These are phyloP conservation scores for Neofelis nebulosa DNA, from an alignment of 2,113 vertebrate species.

Conservation along the genomic window DNA sequence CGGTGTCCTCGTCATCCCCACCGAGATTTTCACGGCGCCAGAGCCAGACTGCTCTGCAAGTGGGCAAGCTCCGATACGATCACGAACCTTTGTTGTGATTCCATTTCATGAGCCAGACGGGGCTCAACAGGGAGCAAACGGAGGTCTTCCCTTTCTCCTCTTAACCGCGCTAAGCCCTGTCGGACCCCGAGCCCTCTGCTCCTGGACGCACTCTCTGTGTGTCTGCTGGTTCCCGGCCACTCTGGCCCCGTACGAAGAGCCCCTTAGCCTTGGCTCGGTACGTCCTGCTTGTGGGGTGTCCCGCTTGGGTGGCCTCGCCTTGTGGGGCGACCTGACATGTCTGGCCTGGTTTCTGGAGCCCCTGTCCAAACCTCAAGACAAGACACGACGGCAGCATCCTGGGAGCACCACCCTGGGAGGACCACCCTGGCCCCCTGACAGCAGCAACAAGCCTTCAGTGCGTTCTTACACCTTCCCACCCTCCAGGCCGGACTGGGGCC, in stretches of 20 bases:
- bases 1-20: background rate
- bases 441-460: background rate
- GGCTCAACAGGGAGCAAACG: background rate
- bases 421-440: background rate
- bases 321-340: background rate
- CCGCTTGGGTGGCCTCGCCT: background rate
- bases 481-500: background rate
- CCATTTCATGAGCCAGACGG: background rate
- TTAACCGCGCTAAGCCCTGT: rapidly evolving
- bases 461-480: background rate
- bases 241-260: background rate
- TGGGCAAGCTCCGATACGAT: rapidly evolving
- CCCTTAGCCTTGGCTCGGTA: background rate
- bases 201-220: background rate
- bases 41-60: background rate
- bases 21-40: background rate
- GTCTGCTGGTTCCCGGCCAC: rapidly evolving
- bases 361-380: background rate
- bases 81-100: background rate
- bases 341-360: background rate
- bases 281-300: background rate
- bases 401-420: no score
- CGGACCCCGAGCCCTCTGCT: no score
- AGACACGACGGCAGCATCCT: background rate
- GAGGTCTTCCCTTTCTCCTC: no score